A percentile compares a stretch with the other conserved stretches of the same genome.
These are phyloP conservation scores for Drosophila pseudoananassae DNA, from an alignment of 1,140 invertebrate genomes.

Conservation along the genomic window DNA sequence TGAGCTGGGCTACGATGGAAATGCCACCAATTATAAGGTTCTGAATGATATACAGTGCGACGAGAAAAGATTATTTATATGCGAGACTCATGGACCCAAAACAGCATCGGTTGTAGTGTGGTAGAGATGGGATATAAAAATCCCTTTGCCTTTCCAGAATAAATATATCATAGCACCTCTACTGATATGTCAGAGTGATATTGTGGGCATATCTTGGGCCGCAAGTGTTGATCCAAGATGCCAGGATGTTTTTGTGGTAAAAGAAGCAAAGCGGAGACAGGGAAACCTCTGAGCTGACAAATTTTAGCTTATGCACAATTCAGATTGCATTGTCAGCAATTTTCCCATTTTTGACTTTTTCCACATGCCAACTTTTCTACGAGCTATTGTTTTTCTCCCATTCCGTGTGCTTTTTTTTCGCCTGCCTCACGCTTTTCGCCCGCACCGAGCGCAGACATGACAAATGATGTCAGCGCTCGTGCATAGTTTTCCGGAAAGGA, in stretches of 20 bases:
- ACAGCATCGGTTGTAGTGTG: slow-evolving; percentile 3
- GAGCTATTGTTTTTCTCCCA: slow-evolving; percentile 66
- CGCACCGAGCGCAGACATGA: slow-evolving; percentile 53
- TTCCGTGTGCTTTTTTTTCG: neutral
- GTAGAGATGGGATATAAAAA: neutral
- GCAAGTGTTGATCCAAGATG: slow-evolving; percentile 56
- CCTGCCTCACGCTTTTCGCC: slow-evolving; percentile 25
- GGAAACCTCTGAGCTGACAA: slow-evolving; percentile 28
- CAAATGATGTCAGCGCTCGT: slow-evolving; percentile 70
- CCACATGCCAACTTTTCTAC: slow-evolving; percentile 70
- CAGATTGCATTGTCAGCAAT: slow-evolving; percentile 67
- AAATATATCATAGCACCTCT: slow-evolving; percentile 32
- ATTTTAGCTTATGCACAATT: slow-evolving; percentile 71
- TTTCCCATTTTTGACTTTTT: slow-evolving; percentile 67
- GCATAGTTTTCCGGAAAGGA: slow-evolving; percentile 55
- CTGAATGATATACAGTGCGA: slow-evolving; percentile 20
- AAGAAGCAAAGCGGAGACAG: neutral
- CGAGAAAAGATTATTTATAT: slow-evolving; percentile 72
- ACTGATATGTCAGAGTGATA: slow-evolving; percentile 41
- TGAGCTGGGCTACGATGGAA: neutral
- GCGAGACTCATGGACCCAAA: slow-evolving; percentile 56
- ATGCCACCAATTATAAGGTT: neutral
- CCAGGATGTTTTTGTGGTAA: slow-evolving; percentile 16
- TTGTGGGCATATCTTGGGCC: slow-evolving; percentile 16
- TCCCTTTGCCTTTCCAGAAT: neutral